Evolutionary conservation across 2,797 vertebrate genomes (phyloP), one percentile per base, ranked within the genome.

Genomic region (Chanos chanos): DNA sequence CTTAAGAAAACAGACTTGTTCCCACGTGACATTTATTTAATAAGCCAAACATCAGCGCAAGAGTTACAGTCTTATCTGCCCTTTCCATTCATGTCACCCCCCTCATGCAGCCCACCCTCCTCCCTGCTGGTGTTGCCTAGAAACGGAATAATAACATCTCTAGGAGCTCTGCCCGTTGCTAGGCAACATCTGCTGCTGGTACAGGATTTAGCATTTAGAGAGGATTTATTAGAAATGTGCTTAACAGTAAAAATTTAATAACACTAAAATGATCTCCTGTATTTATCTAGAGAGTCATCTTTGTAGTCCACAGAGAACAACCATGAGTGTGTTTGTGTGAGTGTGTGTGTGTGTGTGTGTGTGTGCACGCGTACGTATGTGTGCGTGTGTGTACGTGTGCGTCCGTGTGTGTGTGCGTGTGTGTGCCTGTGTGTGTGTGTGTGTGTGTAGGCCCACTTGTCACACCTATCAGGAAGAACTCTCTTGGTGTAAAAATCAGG

Each of bases 401-500:
- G 25, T 49, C 44, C 24, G 40, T 62, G 34, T 31, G n/a, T 56
- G 56, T 61, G 21, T 57, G 44, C 31, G 51, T 27, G 51, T 13
- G 31, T 43, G 30, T 40, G 41, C 40, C 30, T 50, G 41, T 25
- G 15, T 34, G 21, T 36, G 19, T 39, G 45, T 4, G 39, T 16
- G 4, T 12, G 33, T 18, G 5, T 25, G n/a, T n/a, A n/a, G 4
- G 53, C 12, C 4, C 8, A 22, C 44, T 40, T 56, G 85, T 61
- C 85, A 78, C 12, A 80, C n/a, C n/a, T n/a, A n/a, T n/a, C n/a
- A n/a, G n/a, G n/a, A n/a, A 72, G 61, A 79, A 64, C 44, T 84
- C 78, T 70, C 30, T 81, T 74, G 74, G 74, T 87, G 59, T 86
- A 82, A 75, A 83, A 82, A 61, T 83, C 81, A 41, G 82, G 77